These are phyloP conservation scores for Scaptodrosophila lebanonensis DNA, from an alignment of 1,140 invertebrate genomes.

Conservation along the genomic window DNA sequence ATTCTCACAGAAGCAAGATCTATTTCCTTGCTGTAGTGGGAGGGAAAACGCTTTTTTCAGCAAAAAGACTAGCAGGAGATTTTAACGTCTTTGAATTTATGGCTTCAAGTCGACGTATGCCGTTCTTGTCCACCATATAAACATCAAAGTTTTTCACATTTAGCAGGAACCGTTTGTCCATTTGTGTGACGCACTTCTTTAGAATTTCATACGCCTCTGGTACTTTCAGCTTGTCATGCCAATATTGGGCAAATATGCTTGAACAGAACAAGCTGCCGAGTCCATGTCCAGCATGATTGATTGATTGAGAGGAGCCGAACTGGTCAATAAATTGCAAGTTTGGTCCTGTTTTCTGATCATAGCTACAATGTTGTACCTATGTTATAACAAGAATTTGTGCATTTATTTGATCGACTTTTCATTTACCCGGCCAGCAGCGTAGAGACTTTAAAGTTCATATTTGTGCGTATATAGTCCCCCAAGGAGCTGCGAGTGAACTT, in stretches of 20 bases:
- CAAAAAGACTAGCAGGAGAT: no score
- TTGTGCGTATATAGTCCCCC: conserved; percentile 93
- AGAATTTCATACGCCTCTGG: conserved; percentile 90
- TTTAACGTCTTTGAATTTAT: conserved; percentile 79
- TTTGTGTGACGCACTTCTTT: conserved; percentile 91
- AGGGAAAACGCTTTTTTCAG: no score
- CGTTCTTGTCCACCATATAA: conserved; percentile 89
- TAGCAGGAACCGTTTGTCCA: conserved; percentile 93
- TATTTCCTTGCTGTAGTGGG: no score
- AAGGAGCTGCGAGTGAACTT: conserved; percentile 95
- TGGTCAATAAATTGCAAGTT: conserved; percentile 91
- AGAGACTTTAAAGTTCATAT: conserved; percentile 80
- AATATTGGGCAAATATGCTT: conserved; percentile 93
- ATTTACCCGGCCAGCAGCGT: conserved; percentile 58
- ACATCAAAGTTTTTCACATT: conserved; percentile 95
- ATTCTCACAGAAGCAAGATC: no score
- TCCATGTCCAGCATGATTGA: conserved; percentile 95
- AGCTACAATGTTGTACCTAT: conserved; percentile 92
- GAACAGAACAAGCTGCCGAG: conserved; percentile 96
- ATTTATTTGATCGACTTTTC: background rate
- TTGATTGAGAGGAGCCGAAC: conserved; percentile 88
- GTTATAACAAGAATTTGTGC: no score
- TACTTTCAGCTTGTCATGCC: conserved; percentile 86
- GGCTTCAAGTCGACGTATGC: conserved; percentile 84
- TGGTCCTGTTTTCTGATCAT: conserved; percentile 86